These are phyloP conservation scores for Peromyscus maniculatus DNA, from an alignment of 2,113 vertebrate genomes.

Conservation along the genomic window DNA sequence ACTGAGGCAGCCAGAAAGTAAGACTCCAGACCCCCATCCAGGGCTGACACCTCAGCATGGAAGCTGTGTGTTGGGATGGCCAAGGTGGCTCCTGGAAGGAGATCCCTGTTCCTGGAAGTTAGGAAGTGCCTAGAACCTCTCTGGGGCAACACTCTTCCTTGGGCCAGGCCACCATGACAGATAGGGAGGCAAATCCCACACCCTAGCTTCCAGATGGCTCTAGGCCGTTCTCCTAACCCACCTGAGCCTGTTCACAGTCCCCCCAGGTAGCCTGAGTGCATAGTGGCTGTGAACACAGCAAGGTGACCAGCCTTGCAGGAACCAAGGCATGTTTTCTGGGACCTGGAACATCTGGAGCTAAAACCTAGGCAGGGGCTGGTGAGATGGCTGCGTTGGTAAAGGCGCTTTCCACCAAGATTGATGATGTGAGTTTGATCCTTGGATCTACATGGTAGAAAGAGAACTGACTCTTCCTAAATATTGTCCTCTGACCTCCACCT, in stretches of 20 bases:
- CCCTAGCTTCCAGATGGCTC: neutral
- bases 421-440: neutral
- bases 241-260: fast-evolving
- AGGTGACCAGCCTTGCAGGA: neutral
- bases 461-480: neutral
- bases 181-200: fast-evolving
- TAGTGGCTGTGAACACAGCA: fast-evolving
- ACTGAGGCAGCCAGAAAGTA: neutral
- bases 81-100: neutral
- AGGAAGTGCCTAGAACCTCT: neutral
- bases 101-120: neutral
- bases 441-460: neutral
- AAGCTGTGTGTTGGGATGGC: neutral
- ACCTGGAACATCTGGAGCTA: neutral
- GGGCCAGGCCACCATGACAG: neutral
- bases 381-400: neutral
- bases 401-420: neutral
- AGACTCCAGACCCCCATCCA: neutral
- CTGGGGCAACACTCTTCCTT: neutral
- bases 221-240: fast-evolving
- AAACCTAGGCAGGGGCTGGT: neutral
- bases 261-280: neutral
- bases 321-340: fast-evolving
- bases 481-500: neutral
- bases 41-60: fast-evolving